Evolutionary conservation across 2,888 invertebrate species (phyloP).

Genomic region (Dugesia japonica): DNA sequence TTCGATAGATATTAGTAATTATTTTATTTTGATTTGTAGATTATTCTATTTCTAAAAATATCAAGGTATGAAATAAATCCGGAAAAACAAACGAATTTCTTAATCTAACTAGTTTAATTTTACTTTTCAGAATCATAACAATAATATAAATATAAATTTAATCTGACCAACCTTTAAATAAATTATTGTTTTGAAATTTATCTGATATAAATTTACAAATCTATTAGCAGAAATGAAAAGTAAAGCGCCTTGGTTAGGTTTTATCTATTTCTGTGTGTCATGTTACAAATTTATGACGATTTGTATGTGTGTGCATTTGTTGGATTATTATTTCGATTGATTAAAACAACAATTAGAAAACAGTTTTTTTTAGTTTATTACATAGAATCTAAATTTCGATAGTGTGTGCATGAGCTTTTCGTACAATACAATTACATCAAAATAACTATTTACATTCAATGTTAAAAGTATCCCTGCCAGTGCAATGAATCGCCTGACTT

Average conservation of each 20-base stretch:
- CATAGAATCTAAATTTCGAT: background rate
- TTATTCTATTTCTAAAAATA: too few species aligned
- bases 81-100: too few species aligned
- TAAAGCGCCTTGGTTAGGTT: background rate
- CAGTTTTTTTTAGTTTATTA: background rate
- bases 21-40: too few species aligned
- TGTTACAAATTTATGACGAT: constrained; percentile 8
- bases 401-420: constrained; percentile 15
- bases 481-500: constrained; percentile 11
- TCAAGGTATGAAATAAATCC: too few species aligned
- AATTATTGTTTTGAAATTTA: background rate
- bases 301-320: background rate
- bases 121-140: background rate
- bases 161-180: background rate
- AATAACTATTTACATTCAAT: background rate
- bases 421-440: background rate
- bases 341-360: constrained; percentile 15
- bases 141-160: background rate
- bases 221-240: background rate
- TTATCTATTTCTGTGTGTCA: constrained; percentile 20
- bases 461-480: constrained; percentile 20
- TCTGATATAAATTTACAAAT: background rate
- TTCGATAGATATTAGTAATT: too few species aligned
- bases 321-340: constrained; percentile 10
- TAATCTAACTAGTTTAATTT: too few species aligned